Evolutionary conservation across 2,888 invertebrate species (phyloP), one percentile per base, ranked within the genome.

Genomic region (Muschampia plurimacula): DNA sequence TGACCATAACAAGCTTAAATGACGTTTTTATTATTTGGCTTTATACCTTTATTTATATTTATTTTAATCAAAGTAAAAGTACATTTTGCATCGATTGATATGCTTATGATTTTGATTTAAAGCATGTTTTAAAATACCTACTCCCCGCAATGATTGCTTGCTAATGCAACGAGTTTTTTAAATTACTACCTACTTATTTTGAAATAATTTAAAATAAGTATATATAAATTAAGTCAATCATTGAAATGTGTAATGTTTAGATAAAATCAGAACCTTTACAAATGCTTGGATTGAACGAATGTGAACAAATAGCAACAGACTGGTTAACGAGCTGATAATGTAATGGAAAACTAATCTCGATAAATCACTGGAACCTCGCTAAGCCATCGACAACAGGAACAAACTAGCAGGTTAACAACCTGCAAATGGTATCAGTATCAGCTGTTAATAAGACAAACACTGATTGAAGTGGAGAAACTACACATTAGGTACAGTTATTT

Each of bases 401-500:
- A 36, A 49, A 62, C 67, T 41, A 68, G 60, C 69, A 52, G 39
- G 63, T 52, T 62, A 69, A 49, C 49, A 49, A 69, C 68, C 68
- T 62, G 46, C 62, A 57, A 57, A 57, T 32, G 49, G 32, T 68
- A 68, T 68, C 68, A 62, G 68, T 68, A 62, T 62, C 68, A 62
- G 41, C 15, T 41, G 62, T 62, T 36, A 39, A 15, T 62, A 13
- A 15, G 44, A 68, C 46, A 52, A 52, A n/a, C 22, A 60, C 15
- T 62, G 49, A 59, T 68, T 68, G 60, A 60, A 62, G 32, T 36
- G 4, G n/a, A 59, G 57, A 44, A 55, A 59, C 13, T 60, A 62
- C 57, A 75, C 41, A 9, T 44, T 44, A 5, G 10, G 76, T 76
- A 64, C 59, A 68, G 69, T 75, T 68, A 69, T 69, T 55, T 64